Evolutionary conservation across 2,797 vertebrate species (phyloP).

Genomic region (Otus scops): DNA sequence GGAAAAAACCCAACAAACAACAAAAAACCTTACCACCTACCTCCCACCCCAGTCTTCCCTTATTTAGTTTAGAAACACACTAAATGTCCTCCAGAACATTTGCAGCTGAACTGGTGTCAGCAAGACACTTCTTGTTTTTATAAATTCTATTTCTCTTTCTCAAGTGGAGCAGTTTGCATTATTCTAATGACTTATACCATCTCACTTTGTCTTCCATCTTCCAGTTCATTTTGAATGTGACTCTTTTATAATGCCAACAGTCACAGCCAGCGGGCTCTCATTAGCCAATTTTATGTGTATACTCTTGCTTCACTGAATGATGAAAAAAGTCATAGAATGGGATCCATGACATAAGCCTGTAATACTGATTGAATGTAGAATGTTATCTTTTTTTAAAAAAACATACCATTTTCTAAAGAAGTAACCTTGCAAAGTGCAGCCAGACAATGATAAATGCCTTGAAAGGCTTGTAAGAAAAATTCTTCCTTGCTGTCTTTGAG

Average conservation of each 20-base stretch:
- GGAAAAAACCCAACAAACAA: background rate
- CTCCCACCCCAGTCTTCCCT: background rate
- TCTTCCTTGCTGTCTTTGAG: background rate
- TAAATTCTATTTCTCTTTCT: background rate
- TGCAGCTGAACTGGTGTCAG: background rate
- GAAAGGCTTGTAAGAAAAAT: background rate
- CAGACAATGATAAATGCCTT: background rate
- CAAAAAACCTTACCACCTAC: background rate
- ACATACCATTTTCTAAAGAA: background rate
- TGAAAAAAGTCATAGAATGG: background rate
- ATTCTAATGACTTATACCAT: background rate
- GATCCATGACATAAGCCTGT: background rate
- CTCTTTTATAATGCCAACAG: background rate
- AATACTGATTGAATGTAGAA: background rate
- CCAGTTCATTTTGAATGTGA: background rate
- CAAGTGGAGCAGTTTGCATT: background rate
- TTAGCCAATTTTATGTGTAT: background rate
- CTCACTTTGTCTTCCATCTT: background rate
- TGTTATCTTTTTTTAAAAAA: background rate
- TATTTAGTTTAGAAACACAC: background rate
- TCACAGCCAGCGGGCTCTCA: background rate
- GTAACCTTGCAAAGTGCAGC: background rate
- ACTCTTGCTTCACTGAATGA: background rate
- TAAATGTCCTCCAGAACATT: background rate
- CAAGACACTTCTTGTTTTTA: background rate